These are phyloP conservation scores for Clamator glandarius DNA, from an alignment of 2,797 vertebrate genomes.

Conservation along the genomic window DNA sequence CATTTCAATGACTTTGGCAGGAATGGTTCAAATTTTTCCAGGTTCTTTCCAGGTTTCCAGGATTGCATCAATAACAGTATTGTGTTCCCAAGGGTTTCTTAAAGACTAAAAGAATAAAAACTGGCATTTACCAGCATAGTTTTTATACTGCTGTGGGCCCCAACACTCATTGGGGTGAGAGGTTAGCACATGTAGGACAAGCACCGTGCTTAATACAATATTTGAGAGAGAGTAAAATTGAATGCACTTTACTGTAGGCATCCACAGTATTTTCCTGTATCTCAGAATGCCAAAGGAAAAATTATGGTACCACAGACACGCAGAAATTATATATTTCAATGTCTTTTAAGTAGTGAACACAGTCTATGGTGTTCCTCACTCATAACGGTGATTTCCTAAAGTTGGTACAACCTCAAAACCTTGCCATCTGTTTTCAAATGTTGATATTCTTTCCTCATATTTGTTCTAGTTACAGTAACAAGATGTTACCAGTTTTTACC, in stretches of 20 bases:
- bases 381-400: background rate
- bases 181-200: background rate
- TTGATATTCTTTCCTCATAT: background rate
- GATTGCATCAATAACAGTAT: background rate
- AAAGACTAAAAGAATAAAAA: background rate
- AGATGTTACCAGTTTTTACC: background rate
- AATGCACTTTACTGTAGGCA: background rate
- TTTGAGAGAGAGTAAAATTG: background rate
- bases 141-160: background rate
- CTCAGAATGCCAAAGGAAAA: background rate
- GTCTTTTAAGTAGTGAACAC: background rate
- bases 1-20: background rate
- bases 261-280: background rate
- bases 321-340: background rate
- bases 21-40: background rate
- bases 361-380: background rate
- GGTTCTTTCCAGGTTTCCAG: background rate
- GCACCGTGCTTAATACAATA: background rate
- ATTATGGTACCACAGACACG: background rate
- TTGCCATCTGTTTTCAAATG: background rate
- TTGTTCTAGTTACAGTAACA: background rate
- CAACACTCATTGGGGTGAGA: fast-evolving
- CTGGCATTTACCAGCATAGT: background rate
- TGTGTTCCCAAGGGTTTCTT: background rate
- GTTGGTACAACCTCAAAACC: background rate